A percentile compares a stretch with the other conserved stretches of the same genome.
These are phyloP conservation scores for Apamea anceps DNA, from an alignment of 2,888 invertebrate species.

Conservation along the genomic window DNA sequence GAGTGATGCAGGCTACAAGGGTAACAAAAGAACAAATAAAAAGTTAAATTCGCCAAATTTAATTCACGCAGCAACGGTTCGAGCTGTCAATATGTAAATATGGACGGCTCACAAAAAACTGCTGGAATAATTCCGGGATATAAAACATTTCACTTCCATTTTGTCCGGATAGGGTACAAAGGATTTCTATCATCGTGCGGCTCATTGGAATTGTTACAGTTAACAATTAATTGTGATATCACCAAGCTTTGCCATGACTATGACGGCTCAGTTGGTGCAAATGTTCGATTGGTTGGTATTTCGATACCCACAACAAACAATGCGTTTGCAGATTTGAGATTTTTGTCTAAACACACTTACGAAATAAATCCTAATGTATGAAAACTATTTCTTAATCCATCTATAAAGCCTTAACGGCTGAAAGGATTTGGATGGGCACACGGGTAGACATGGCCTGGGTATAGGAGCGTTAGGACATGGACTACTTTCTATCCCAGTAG, in stretches of 20 bases:
- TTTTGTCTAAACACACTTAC: not conserved
- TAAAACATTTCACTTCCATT: conserved; percentile 47
- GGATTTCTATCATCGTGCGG: conserved; percentile 30
- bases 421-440: not conserved
- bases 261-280: not conserved
- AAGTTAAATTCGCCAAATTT: conserved; percentile 51
- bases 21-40: conserved; percentile 40
- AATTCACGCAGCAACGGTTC: conserved; percentile 55
- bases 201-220: not conserved
- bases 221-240: not conserved
- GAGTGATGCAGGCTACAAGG: conserved; percentile 9
- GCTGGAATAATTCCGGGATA: conserved; percentile 45
- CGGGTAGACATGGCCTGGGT: not conserved
- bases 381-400: not conserved
- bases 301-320: not conserved
- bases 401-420: not conserved
- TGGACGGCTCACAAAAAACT: conserved; percentile 44
- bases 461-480: not conserved
- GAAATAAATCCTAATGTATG: not conserved
- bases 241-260: not conserved
- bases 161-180: conserved; percentile 31
- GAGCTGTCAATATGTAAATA: conserved; percentile 64
- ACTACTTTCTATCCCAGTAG: not conserved
- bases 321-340: not conserved
- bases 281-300: not conserved